Percentiles rank a stretch among this genome's conserved stretches.
Conservation (phyloP, 2,113 vertebrate genomes). For the Cyprinodon brontotheroides region DNA sequence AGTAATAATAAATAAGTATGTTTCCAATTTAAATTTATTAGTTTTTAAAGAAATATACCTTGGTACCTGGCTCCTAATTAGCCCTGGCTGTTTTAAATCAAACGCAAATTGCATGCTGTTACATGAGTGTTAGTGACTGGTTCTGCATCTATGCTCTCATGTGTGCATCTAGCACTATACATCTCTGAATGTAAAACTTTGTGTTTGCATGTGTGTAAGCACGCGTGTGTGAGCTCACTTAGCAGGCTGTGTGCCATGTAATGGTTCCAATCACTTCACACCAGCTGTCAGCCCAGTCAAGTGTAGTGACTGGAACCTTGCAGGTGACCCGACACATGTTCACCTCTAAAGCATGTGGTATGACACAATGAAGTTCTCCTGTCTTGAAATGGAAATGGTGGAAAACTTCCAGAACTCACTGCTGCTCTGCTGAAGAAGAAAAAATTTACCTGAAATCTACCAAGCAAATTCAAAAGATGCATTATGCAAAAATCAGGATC, state of each 20-base stretch:
- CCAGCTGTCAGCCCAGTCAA: conserved; percentile 51
- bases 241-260: conserved; percentile 23
- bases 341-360: conserved; percentile 8
- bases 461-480: neutral
- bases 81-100: conserved; percentile 25
- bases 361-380: neutral
- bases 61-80: conserved; percentile 18
- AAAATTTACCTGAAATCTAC: neutral
- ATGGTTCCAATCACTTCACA: conserved; percentile 70
- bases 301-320: conserved; percentile 31
- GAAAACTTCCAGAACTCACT: conserved; percentile 26
- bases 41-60: conserved; percentile 3
- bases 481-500: neutral
- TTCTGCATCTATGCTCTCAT: neutral
- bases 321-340: conserved; percentile 49
- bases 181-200: neutral
- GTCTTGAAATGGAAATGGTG: conserved; percentile 4
- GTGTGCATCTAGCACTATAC: neutral
- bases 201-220: conserved; percentile 5
- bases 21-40: conserved; percentile 3
- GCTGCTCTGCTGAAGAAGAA: neutral
- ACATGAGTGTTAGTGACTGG: neutral
- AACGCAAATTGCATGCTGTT: conserved; percentile 34
- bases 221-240: conserved; percentile 1
- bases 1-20: neutral